Evolutionary conservation across 2,888 invertebrate species (phyloP).

Genomic region (Thereva unica): DNA sequence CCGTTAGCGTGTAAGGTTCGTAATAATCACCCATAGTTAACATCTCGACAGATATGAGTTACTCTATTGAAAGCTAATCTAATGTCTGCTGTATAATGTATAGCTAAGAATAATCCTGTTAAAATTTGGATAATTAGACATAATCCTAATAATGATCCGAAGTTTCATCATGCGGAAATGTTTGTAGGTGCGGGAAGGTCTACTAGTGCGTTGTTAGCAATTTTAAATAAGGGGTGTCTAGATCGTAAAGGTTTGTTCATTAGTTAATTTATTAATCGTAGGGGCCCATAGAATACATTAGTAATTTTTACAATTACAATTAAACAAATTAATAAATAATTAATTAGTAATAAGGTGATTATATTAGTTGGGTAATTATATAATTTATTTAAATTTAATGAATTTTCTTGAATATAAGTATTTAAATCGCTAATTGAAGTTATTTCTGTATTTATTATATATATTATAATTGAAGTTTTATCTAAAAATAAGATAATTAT

Average conservation of each 20-base stretch:
- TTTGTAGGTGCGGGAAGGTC: constrained; percentile 66
- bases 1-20: constrained; percentile 72
- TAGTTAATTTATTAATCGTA: constrained; percentile 60
- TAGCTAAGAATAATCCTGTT: constrained; percentile 70
- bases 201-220: constrained; percentile 64
- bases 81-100: constrained; percentile 70
- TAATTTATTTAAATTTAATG: constrained; percentile 61
- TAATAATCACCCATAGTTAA: constrained; percentile 70
- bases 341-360: constrained; percentile 62
- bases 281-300: constrained; percentile 61
- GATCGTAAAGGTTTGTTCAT: constrained; percentile 61
- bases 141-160: constrained; percentile 68
- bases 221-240: constrained; percentile 62
- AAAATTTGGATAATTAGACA: constrained; percentile 69
- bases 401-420: constrained; percentile 56
- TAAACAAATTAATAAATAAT: constrained; percentile 65
- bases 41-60: constrained; percentile 71
- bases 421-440: constrained; percentile 49
- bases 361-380: constrained; percentile 61
- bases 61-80: constrained; percentile 69
- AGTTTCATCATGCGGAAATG: constrained; percentile 70
- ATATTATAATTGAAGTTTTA: constrained; percentile 50
- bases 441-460: constrained; percentile 56
- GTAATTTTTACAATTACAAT: constrained; percentile 64
- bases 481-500: constrained; percentile 48